Evolutionary conservation across 2,113 vertebrate genomes (phyloP).

Genomic region (Cheirogaleus medius): DNA sequence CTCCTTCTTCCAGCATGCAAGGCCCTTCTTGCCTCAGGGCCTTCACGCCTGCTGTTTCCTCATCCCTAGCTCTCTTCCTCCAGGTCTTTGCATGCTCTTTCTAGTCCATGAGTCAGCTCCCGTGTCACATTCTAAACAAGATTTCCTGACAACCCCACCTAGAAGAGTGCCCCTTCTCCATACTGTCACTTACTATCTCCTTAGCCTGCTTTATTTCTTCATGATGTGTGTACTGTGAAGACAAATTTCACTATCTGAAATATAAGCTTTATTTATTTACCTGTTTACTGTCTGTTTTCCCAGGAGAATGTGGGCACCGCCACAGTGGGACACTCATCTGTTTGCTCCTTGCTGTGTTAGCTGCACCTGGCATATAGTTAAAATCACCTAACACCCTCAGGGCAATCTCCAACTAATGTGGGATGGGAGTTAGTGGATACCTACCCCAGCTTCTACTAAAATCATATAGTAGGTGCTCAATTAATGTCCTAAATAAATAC

Average conservation of each 20-base stretch:
- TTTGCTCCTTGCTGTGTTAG: neutral
- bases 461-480: neutral
- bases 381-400: neutral
- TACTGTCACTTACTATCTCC: neutral
- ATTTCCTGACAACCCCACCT: neutral
- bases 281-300: neutral
- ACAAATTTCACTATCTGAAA: neutral
- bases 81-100: neutral
- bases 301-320: neutral
- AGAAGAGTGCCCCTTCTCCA: neutral
- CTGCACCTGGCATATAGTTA: neutral
- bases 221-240: no score
- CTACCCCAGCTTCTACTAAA: no score
- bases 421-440: no score
- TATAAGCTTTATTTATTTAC: neutral
- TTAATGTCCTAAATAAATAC: neutral
- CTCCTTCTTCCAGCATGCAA: neutral
- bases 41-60: neutral
- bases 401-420: no score
- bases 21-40: neutral
- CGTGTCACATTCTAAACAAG: neutral
- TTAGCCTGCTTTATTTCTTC: neutral
- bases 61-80: neutral
- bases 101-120: neutral
- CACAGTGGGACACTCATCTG: neutral